Evolutionary conservation across 2,113 vertebrate genomes (phyloP).

Genomic region (Centrocercus urophasianus): DNA sequence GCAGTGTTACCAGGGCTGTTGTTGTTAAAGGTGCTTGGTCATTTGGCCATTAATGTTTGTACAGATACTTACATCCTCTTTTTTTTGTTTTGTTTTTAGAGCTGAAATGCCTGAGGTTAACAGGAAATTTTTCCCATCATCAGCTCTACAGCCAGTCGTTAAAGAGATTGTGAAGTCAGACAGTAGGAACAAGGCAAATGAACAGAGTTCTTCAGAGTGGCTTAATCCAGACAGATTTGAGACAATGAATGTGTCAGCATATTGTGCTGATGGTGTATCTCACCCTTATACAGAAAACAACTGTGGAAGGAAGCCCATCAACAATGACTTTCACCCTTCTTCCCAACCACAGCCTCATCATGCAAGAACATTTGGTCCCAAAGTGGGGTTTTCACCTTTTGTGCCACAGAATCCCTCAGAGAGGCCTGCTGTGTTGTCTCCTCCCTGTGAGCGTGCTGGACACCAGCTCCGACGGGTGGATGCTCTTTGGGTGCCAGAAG

Average conservation of each 20-base stretch:
- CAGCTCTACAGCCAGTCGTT: conserved; percentile 36
- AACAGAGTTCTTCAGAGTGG: conserved; percentile 37
- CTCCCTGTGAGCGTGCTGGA: neutral
- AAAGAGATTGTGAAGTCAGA: conserved; percentile 56
- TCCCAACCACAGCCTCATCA: conserved; percentile 17
- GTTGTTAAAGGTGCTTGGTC: neutral
- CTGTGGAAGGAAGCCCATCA: conserved; percentile 35
- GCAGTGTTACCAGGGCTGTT: neutral
- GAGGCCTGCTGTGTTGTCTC: neutral
- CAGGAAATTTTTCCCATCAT: conserved; percentile 45
- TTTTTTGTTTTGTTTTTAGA: conserved; percentile 55
- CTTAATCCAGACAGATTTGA: conserved; percentile 46
- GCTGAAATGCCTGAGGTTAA: conserved; percentile 48
- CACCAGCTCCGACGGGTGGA: conserved; percentile 15
- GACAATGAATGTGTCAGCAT: neutral
- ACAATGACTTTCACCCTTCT: neutral
- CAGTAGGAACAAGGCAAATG: conserved; percentile 29
- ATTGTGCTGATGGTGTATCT: neutral
- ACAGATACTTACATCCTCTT: neutral
- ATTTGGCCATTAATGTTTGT: neutral
- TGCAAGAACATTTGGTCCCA: neutral
- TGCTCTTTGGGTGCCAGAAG: conserved; percentile 40
- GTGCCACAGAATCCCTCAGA: conserved; percentile 3
- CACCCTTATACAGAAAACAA: neutral
- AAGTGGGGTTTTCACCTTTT: neutral